Evolutionary conservation across 1,140 invertebrate species (phyloP), one percentile per base, ranked within the genome.

Genomic region (Lepidostoma basale): DNA sequence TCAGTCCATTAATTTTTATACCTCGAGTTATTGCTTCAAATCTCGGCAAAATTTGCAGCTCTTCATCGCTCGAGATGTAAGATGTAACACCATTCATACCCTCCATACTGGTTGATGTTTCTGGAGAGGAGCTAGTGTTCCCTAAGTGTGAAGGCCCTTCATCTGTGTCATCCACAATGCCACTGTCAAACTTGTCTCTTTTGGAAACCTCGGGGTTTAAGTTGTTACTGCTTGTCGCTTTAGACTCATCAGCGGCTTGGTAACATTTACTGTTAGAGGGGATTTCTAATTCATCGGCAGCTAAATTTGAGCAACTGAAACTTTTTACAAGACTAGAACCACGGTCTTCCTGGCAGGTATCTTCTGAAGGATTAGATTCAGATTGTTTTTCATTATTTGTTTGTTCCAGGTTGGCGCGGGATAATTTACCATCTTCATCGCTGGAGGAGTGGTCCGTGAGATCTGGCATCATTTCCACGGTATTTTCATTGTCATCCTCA

Each of bases 141-240:
- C 39, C 66, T n/a, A 10, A 2, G 10, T 40, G 36, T 8, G 23
- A 33, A 4, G n/a, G 36, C 3, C 14, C 45, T 6, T 58, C 40
- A 18, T 22, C 33, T 22, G 60, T 66, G 39, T 64, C 62, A 8
- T 59, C 70, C 3, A 42, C 66, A 22, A 72, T 68, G 25, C 70
- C 70, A 39, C 70, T 72, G 36, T 72, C 70, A 4, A 60, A 25
- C 16, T 68, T 68, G 22, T 62, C 52, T 36, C 59, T 63, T 60
- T 66, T 66, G 23, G 33, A 14, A 20, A 20, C 44, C 47, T 40
- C 28, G 20, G 30, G 26, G 18, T 16, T 63, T 3, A 22, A 4
- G 9, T 20, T 25, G 18, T 44, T 9, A 10, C 25, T 44, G 5
- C 22, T 44, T 16, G 28, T 26, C 23, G 45, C 22, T 22, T 36